phyloP scores from a whole-genome alignment of 2,888 invertebrate species.

The Amphipyra berbera region DNA sequence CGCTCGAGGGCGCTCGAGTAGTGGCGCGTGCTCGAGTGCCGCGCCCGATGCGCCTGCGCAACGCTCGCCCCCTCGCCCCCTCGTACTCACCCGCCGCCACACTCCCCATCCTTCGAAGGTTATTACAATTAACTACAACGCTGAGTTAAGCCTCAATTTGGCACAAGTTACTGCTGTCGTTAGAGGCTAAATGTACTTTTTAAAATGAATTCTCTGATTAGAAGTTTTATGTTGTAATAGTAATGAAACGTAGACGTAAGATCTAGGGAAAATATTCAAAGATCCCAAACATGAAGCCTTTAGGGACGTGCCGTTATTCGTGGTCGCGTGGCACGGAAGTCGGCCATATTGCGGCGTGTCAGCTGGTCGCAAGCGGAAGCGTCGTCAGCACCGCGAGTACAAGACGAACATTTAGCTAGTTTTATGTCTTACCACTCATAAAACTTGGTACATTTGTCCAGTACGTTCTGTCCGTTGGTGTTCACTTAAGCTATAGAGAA shows the following conservation, averaged over 20 bases:
- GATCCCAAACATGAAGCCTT: conserved; percentile 63
- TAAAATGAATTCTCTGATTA: conserved; percentile 36
- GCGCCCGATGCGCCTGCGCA: conserved; percentile 83
- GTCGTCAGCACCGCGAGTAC: conserved; percentile 67
- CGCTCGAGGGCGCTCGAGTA: conserved; percentile 83
- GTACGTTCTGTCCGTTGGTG: conserved; percentile 57
- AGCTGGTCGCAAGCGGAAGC: conserved; percentile 70
- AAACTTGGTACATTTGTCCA: conserved; percentile 71
- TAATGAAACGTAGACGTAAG: conserved; percentile 23
- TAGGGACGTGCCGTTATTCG: conserved; percentile 63
- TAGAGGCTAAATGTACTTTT: conserved; percentile 47
- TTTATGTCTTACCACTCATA: conserved; percentile 78
- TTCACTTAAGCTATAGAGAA: conserved; percentile 49
- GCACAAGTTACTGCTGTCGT: conserved; percentile 67
- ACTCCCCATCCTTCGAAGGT: conserved; percentile 69
- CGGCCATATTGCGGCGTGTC: conserved; percentile 74
- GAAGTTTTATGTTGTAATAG: conserved; percentile 16
- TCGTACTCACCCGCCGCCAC: conserved; percentile 46
- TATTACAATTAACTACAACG: conserved; percentile 85
- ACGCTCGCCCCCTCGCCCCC: conserved; percentile 53
- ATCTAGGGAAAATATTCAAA: conserved; percentile 49
- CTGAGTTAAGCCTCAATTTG: conserved; percentile 80
- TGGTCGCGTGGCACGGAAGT: conserved; percentile 68
- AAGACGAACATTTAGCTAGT: conserved; percentile 72
- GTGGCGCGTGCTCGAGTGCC: conserved; percentile 87